Base-by-base conservation (phyloP, 2,797 vertebrate species). In the Sandelia bainsii region DNA sequence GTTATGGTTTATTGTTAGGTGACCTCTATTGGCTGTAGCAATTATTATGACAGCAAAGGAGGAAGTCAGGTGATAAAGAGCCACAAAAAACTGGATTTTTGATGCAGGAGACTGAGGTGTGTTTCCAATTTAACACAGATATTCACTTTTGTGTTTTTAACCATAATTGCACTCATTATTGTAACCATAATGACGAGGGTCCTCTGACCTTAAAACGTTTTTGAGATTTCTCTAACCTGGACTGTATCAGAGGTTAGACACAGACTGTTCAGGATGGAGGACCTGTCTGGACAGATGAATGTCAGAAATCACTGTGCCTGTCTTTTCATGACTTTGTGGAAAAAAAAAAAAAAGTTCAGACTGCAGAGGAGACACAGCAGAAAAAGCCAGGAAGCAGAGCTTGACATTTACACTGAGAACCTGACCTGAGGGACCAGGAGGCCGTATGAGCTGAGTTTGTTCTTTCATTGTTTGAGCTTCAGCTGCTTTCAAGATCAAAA, bases 381-480 rank as follows among this genome's bases (percentile, higher is more conserved):
- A 59, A 2, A 6, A 14, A 45, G 16, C 19, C 42, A 16, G 22
- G 46, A 62, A 14, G 17, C 25, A 61, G 32, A 59, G 17, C 7
- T 23, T 66, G 51, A 63, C 53, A 49, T 77, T 70, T 48, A 20
- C 34, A 40, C 14, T 27, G 54, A 63, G 13, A 64, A 2, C 75
- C 19, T 14, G 64, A 69, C 62, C 53, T 12, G n/a, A 50, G 60
- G 59, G 27, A 50, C 4, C 19, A 1, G 34, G 6, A 16, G 44
- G 14, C 22, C 1, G 14, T 29, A 27, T 17, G 17, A 58, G 22
- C 11, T 7, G 48, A 68, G 61, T 65, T 37, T 62, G 12, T 56
- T 46, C 51, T 51, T 49, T 54, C 22, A 17, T 19, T 23, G 58
- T 65, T 71, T 34, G 42, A 77, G 45, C 49, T 77, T 66, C 61